Evolutionary conservation across 2,113 vertebrate species (phyloP), one percentile per base, ranked within the genome.

Genomic region (Sterna hirundo): DNA sequence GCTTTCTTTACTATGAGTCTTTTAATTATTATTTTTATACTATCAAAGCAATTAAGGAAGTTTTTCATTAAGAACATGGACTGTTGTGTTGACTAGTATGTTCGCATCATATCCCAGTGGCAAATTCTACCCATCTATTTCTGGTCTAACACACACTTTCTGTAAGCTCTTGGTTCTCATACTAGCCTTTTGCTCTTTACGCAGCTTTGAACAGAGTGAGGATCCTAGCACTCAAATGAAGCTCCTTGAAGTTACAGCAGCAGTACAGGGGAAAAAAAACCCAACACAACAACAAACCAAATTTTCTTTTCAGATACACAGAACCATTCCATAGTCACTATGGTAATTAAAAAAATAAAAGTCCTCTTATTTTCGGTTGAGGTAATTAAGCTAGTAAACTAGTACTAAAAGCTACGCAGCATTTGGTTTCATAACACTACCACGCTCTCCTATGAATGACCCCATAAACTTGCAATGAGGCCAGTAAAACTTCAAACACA

Each of bases 181-280:
- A 23, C 4, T 5, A 36, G 8, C 21, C 21, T 49, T 80, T 27
- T 72, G 25, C 17, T 58, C 95, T 82, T 83, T 42, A 40, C 15
- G 58, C 16, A 80, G 17, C 20, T 90, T 57, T 86, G 25, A 83
- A 36, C 8, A 65, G 26, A 88, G 9, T 1, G 1, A 17, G 34
- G 5, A 83, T 77, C 49, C 40, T 52, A 54, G 38, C 16, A 46
- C 13, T 70, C 22, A 75, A 46, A 60, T 7, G 8, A 16, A 84
- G 23, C 25, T 77, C 15, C 52, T 6, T 88, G 49, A 61, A 62
- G 34, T 42, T 55, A 79, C 20, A 87, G 26, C n/a, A 79, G 42
- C 3, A 82, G 9, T 29, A 62, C 11, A 1, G 6, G 26, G 5
- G 1, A 12, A 2, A 8, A 10, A 75, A 47, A 10, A 18, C 11